Base-by-base conservation (phyloP, 2,888 invertebrate species). In the Pammene aurita region DNA sequence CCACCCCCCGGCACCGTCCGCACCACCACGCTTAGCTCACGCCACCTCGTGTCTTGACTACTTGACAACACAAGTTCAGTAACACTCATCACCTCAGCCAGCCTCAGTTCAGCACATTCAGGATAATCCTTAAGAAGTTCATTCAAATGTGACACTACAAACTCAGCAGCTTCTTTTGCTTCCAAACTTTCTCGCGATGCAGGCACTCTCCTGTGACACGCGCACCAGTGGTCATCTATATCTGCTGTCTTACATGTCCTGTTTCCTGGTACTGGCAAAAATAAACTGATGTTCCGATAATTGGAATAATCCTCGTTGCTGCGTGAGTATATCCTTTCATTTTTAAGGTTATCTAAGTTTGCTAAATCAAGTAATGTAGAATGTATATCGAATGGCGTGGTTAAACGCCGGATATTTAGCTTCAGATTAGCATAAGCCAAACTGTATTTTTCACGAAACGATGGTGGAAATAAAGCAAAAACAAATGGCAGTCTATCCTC, bases 401-500 rank as follows among this genome's bases (percentile, higher is more conserved):
- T 96, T 5, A 98, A 91, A 57, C 95, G 93, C 67, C 88, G 87
- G 0, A 93, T 84, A 83, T 97, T 97, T 14, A 80, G 80, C 62
- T 88, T 85, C 46, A 97, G 83, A 84, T 96, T 96, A 0, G 84
- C 79, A 71, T 93, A 90, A 0, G 96, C 95, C 9, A 84, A 71
- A 5, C 93, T 92, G 81, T 95, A 96, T 67, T 87, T 90, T 35
- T 87, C 79, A 69, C 87, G 92, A 85, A 97, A 96, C 93, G 95
- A 94, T 9, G 89, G 80, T 0, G 98, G 98, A 58, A 96, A 87
- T 6, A 94, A 84, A 0, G 96, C 79, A 76, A 95, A 95, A 14
- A 97, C 87, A 72, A 97, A 94, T 0, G 98, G 98, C 65, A 97
- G 92, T 60, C 97, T 94, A 83, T 96, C 97, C 86, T 98, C 98